These are phyloP conservation scores for Leptura quadrifasciata DNA, from an alignment of 2,888 invertebrate genomes.

Conservation along the genomic window DNA sequence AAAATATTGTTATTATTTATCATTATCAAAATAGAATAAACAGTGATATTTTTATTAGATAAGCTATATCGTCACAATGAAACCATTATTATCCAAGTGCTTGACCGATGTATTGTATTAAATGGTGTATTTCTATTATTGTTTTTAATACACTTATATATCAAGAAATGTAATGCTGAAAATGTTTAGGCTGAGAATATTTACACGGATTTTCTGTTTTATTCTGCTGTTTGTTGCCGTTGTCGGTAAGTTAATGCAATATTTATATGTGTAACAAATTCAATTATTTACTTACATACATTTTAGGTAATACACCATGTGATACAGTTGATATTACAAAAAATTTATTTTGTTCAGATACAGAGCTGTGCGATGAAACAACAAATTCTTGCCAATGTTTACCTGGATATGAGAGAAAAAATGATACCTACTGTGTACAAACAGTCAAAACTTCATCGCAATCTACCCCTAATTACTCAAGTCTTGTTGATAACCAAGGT, in stretches of 20 bases:
- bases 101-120: constrained; percentile 13
- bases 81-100: constrained; percentile 39
- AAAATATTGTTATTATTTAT: constrained; percentile 6
- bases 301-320: constrained; percentile 58
- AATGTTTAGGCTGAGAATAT: constrained; percentile 57
- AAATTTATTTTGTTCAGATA: constrained; percentile 62
- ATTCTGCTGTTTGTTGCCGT: constrained; percentile 47
- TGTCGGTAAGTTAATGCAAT: constrained; percentile 29
- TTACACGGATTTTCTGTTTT: constrained; percentile 48
- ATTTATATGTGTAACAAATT: constrained; percentile 14
- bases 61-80: constrained; percentile 59
- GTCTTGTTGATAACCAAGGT: constrained; percentile 64
- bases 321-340: constrained; percentile 51
- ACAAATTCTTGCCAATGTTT: constrained; percentile 65
- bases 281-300: constrained; percentile 31
- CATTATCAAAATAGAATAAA: constrained; percentile 14
- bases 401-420: constrained; percentile 60
- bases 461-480: constrained; percentile 62
- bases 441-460: constrained; percentile 49
- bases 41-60: constrained; percentile 48
- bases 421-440: constrained; percentile 56
- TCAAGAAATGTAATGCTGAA: constrained; percentile 58
- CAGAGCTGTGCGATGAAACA: constrained; percentile 64
- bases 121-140: constrained; percentile 27
- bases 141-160: constrained; percentile 36